phyloP scores from a whole-genome alignment of 2,888 invertebrate species.

The Proisotoma minuta region DNA sequence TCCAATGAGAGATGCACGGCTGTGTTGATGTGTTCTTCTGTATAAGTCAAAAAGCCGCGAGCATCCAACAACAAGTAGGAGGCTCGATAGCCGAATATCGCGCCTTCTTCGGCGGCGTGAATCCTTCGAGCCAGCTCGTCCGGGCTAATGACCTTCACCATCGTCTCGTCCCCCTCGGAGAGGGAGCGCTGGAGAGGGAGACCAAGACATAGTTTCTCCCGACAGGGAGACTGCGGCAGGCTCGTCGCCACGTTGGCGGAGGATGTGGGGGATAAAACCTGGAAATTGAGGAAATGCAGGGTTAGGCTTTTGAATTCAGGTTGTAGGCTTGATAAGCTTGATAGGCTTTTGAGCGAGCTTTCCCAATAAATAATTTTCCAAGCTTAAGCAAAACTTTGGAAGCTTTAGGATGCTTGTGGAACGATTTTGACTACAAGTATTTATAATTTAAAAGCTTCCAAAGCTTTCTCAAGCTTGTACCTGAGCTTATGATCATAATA shows the following conservation, averaged over 20 bases:
- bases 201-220: conserved; percentile 41
- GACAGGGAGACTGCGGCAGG: conserved; percentile 43
- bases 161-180: conserved; percentile 32
- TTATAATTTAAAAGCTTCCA: too few species aligned
- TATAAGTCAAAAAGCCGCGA: conserved; percentile 66
- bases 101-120: conserved; percentile 32
- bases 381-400: too few species aligned
- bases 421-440: too few species aligned
- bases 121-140: conserved; percentile 55
- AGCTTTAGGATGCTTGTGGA: too few species aligned
- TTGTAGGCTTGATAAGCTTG: too few species aligned
- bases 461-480: too few species aligned
- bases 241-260: conserved; percentile 47
- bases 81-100: conserved; percentile 18
- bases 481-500: too few species aligned
- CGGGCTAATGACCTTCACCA: conserved; percentile 55
- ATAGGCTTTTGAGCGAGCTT: too few species aligned
- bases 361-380: too few species aligned
- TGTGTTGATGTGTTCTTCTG: conserved; percentile 64
- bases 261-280: too few species aligned
- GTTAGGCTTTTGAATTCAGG: too few species aligned
- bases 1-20: conserved; percentile 68
- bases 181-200: conserved; percentile 35
- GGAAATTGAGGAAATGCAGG: too few species aligned
- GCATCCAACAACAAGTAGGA: conserved; percentile 56